These are phyloP conservation scores for Geotrupes spiniger DNA, from an alignment of 2,888 invertebrate genomes.

Conservation along the genomic window DNA sequence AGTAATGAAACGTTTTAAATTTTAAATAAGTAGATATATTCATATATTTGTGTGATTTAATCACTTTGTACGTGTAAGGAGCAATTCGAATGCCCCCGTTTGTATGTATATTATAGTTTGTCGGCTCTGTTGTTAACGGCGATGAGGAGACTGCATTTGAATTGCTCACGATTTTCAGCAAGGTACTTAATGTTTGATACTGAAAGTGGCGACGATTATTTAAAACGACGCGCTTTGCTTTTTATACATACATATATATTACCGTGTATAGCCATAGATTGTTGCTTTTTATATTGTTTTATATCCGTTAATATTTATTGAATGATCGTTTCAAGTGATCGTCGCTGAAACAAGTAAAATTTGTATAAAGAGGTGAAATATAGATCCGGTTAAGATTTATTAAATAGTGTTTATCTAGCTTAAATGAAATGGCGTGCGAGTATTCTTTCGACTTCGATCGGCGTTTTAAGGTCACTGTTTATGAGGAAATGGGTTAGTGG, in stretches of 20 bases:
- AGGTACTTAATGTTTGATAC: slow-evolving; percentile 22
- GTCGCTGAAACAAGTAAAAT: slow-evolving; percentile 13
- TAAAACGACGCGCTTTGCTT: slow-evolving; percentile 10
- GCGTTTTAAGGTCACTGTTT: slow-evolving; percentile 17
- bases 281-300: slow-evolving; percentile 23
- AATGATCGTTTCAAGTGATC: slow-evolving; percentile 7
- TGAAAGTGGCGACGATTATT: slow-evolving; percentile 10
- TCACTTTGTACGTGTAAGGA: slow-evolving; percentile 13
- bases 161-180: slow-evolving; percentile 10
- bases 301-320: slow-evolving; percentile 20
- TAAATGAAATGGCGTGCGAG: slow-evolving; percentile 1
- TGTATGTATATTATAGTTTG: slow-evolving; percentile 15
- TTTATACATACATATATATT: slow-evolving; percentile 17
- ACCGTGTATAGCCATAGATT: slow-evolving; percentile 22
- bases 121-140: slow-evolving; percentile 9
- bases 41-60: slow-evolving; percentile 17
- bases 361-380: slow-evolving; percentile 23
- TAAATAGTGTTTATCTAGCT: slow-evolving; percentile 23
- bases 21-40: background rate
- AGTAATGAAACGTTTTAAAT: slow-evolving; percentile 10
- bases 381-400: slow-evolving; percentile 22
- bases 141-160: slow-evolving; percentile 14
- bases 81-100: slow-evolving; percentile 10
- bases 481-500: slow-evolving; percentile 37
- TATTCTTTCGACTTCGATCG: background rate